Evolutionary conservation across 2,113 vertebrate genomes (phyloP), one percentile per base, ranked within the genome.

Genomic region (Symphodus melops): DNA sequence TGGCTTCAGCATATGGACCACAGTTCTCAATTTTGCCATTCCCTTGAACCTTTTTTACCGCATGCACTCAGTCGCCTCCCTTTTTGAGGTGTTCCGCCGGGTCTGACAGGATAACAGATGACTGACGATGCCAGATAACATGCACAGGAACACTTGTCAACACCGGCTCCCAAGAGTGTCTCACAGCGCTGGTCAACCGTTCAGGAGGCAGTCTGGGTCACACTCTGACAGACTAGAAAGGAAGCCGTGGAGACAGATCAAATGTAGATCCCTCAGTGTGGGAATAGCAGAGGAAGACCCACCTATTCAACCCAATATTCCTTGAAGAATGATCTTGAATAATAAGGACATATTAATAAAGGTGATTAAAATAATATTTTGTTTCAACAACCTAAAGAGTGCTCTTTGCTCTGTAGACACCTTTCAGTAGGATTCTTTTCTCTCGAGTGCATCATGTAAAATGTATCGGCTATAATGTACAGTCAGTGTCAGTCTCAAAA

Each of bases 11-110:
- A 95, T 95, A 61, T 99, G 98, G 98, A 97, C 95, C 84, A 96
- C 96, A 56, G 95, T 98, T 88, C 96, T 99, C 86, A 99, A 98
- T 91, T 95, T 99, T 64, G 97, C 96, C 0, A 96, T 99, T 90
- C 98, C 98, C 37, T 94, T 99, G 78, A 97, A 95, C 79, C 96
- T 99, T 90, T 99, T 99, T 93, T 99, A 99, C 86, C 95, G 97
- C 37, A 99, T 99, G 96, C 98, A 99, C 65, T 96, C 96, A 54
- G 97, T 97, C 39, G 96, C 97, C 74, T 96, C 96, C 0, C 96
- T 99, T 65, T 97, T 98, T 49, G 98, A 99, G 84, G 96, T 99
- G 80, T 98, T 96, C 86, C 94, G 95, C 85, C 95, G 95, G 86
- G 94, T 95, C 65, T 99, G 95, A 95, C 76, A 14, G 16, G 53